Evolutionary conservation across 2,888 invertebrate species (phyloP), one percentile per base, ranked within the genome.

Genomic region (Eupithecia dodoneata): DNA sequence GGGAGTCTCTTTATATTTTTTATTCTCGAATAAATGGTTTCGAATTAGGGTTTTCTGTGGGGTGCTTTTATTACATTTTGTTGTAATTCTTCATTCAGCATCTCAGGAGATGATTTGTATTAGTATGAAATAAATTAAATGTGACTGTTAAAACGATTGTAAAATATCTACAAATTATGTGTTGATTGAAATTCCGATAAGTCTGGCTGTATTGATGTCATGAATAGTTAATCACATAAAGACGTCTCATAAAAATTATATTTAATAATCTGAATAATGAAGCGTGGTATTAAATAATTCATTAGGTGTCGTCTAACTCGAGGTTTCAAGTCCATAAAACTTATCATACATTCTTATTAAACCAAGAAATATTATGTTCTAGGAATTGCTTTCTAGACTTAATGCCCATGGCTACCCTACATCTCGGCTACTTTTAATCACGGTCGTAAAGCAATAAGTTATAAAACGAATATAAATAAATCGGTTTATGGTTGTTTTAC

Each of bases 401-500:
- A n/a, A n/a, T n/a, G 83, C 84, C 83, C 87, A 86, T 88, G 85
- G 89, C 85, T 86, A 86, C 86, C 86, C 85, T 87, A 88, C 87
- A 85, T 85, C 75, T 73, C 85, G 85, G 86, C 87, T 88, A 87
- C 88, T 89, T 90, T 77, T 91, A 90, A 91, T 90, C 88, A 87
- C 84, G 85, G 88, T 89, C 90, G 89, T 91, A 91, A 91, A 91
- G 88, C 90, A 88, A 90, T 90, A 91, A 89, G 89, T 90, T 91
- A 89, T 91, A 90, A 91, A 91, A 91, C 85, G 89, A 89, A 90
- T 90, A 90, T 90, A 91, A 90, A 91, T 91, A 91, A 89, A 91
- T 90, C 89, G 90, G 87, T 90, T 91, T 90, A 91, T 88, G 86
- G 85, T 86, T 84, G 86, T 88, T 91, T 91, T 91, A 91, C 90